Percentiles rank a stretch among this genome's conserved stretches.
These are phyloP conservation scores for Limulus polyphemus DNA, from an alignment of 2,888 invertebrate species.

Conservation along the genomic window DNA sequence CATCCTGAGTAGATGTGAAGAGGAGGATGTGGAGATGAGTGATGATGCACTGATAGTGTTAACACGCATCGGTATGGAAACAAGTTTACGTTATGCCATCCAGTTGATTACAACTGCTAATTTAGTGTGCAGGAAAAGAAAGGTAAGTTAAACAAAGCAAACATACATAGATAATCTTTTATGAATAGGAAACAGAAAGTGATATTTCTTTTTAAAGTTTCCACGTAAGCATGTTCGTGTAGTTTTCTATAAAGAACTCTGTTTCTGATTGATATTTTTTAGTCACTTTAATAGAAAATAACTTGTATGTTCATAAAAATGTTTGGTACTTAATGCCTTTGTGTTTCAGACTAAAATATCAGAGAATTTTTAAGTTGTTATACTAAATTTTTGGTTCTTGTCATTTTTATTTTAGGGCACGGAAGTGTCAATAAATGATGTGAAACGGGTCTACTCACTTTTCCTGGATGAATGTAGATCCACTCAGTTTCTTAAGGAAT, in stretches of 20 bases:
- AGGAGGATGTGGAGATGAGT: constrained; percentile 92
- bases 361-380: background rate
- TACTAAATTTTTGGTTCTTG: constrained; percentile 6
- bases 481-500: constrained; percentile 83
- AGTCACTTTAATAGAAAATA: too few species aligned
- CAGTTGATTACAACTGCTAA: constrained; percentile 92
- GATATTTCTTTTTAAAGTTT: too few species aligned
- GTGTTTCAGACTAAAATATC: too few species aligned
- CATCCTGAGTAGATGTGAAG: constrained; percentile 58
- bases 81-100: constrained; percentile 72
- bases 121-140: constrained; percentile 80
- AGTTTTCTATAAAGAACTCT: too few species aligned
- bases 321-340: too few species aligned
- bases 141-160: constrained; percentile 48
- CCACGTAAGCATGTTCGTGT: too few species aligned
- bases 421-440: constrained; percentile 59
- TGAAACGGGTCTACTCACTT: constrained; percentile 85
- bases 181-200: too few species aligned
- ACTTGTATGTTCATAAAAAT: too few species aligned
- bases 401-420: constrained; percentile 43
- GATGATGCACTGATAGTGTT: constrained; percentile 79
- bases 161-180: constrained; percentile 42
- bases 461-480: constrained; percentile 91
- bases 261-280: too few species aligned
- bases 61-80: constrained; percentile 82